Evolutionary conservation across 2,888 invertebrate species (phyloP), one percentile per base, ranked within the genome.

Genomic region (Caenorhabditis becei): DNA sequence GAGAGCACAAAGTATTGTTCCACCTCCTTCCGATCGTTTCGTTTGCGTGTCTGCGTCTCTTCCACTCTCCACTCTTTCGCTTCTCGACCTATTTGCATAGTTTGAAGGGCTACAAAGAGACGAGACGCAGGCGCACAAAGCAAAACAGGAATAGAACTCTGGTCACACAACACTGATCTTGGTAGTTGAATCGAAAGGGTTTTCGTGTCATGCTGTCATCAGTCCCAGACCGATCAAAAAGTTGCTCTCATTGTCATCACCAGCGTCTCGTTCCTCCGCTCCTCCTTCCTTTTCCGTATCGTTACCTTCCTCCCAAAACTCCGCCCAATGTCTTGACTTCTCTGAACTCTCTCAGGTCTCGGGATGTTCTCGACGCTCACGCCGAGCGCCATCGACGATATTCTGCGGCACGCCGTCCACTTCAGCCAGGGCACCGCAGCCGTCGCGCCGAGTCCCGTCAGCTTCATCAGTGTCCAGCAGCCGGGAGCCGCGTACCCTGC

Each of bases 301-400:
- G 26, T 54, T 28, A 2, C 54, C 54, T 54, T 20, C 23, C 41
- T 20, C 16, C 58, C 63, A n/a, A n/a, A n/a, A n/a, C 71, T 59
- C 70, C 70, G 44, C 16, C 18, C 8, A 20, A 32, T 23, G 7
- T 44, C 44, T 63, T 59, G 41, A 62, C 18, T 61, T 61, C 67
- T 67, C 67, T 77, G 32, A 63, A 69, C 26, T 71, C 69, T 78
- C 56, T 70, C 51, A 47, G 47, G 2, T 65, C 24, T 18, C 47
- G 44, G 28, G 28, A 81, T 81, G 81, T 81, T 81, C 51, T 81
- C 81, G 2, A 77, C 81, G 16, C 75, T 81, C 26, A 56, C 81
- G 41, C 53, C 81, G 37, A 77, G 61, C 66, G 59, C 81, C 53
- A 77, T 81, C 47, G 81, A 81, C 77, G 81, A 77, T 62, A 72